phyloP scores from a whole-genome alignment of 2,888 invertebrate genomes.

The Stratiomys singularior region DNA sequence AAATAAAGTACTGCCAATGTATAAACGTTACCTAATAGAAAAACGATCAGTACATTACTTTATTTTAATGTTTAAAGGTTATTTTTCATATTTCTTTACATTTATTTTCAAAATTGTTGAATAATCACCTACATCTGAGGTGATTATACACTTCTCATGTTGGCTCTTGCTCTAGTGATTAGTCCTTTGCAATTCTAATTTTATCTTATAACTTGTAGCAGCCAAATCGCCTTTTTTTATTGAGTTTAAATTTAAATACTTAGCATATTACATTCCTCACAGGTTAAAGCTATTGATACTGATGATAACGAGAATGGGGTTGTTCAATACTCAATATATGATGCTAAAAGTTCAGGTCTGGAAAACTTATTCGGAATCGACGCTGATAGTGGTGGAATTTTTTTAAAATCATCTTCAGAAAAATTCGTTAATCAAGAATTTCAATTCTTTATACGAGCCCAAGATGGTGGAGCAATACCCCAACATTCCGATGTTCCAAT shows the following conservation, averaged over 20 bases:
- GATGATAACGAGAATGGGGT: conserved; percentile 80
- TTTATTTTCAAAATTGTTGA: too few relatives aligned
- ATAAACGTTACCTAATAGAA: too few relatives aligned
- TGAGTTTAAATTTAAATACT: too few relatives aligned
- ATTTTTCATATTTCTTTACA: too few relatives aligned
- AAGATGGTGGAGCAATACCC: conserved; percentile 80
- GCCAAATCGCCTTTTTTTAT: too few relatives aligned
- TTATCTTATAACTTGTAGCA: too few relatives aligned
- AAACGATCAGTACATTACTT: not conserved
- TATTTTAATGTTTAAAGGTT: not conserved
- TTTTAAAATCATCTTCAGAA: conserved; percentile 72
- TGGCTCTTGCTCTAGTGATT: too few relatives aligned
- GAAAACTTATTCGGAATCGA: conserved; percentile 80
- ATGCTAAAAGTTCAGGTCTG: conserved; percentile 72
- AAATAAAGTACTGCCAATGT: too few relatives aligned
- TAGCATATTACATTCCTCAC: not conserved
- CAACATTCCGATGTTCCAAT: conserved; percentile 86
- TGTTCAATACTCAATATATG: conserved; percentile 82
- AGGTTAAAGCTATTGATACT: conserved; percentile 78
- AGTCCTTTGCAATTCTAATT: too few relatives aligned
- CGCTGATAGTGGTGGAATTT: conserved; percentile 77
- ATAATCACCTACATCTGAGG: too few relatives aligned
- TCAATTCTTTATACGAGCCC: conserved; percentile 90
- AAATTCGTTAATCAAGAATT: conserved; percentile 76
- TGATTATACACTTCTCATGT: too few relatives aligned